Evolutionary conservation across 1,140 invertebrate species (phyloP).

Genomic region (Drosophila bocki): DNA sequence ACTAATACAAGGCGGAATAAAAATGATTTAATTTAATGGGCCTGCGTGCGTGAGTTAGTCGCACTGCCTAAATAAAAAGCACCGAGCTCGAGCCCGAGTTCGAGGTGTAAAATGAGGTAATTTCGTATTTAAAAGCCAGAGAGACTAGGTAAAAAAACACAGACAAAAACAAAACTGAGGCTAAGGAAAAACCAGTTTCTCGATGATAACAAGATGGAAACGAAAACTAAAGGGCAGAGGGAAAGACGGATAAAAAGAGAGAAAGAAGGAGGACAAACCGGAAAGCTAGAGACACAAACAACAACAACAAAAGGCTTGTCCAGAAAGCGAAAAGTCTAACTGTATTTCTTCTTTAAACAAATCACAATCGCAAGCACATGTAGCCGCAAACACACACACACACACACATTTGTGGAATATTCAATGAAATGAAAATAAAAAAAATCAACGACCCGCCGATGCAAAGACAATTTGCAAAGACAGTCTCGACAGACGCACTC

Average conservation of each 20-base stretch:
- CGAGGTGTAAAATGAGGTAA: slow-evolving; percentile 79
- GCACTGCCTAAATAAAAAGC: slow-evolving; percentile 39
- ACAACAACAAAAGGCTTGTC: slow-evolving; percentile 25
- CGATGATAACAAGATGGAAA: slow-evolving; percentile 35
- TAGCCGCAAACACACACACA: slow-evolving; percentile 16
- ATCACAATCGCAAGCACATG: slow-evolving; percentile 41
- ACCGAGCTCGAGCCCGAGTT: slow-evolving; percentile 9
- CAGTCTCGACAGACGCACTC: slow-evolving; percentile 44
- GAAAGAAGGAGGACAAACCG: slow-evolving; percentile 36
- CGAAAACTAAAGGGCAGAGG: slow-evolving; percentile 15
- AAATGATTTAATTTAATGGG: slow-evolving; percentile 32
- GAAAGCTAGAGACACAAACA: slow-evolving; percentile 43
- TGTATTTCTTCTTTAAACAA: slow-evolving; percentile 46
- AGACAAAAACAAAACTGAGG: slow-evolving; percentile 40
- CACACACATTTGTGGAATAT: slow-evolving; percentile 41
- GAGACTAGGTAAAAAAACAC: slow-evolving; percentile 43
- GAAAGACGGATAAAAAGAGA: background rate
- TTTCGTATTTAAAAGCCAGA: slow-evolving; percentile 61
- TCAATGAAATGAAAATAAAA: slow-evolving; percentile 42
- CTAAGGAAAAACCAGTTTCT: slow-evolving; percentile 62
- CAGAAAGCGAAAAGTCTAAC: slow-evolving; percentile 62
- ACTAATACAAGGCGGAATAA: slow-evolving; percentile 18
- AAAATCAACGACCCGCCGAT: slow-evolving; percentile 47
- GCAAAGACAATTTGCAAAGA: slow-evolving; percentile 64
- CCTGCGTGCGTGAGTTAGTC: slow-evolving; percentile 21